These are phyloP conservation scores for Numida meleagris DNA, from an alignment of 2,113 vertebrate species.

Conservation along the genomic window DNA sequence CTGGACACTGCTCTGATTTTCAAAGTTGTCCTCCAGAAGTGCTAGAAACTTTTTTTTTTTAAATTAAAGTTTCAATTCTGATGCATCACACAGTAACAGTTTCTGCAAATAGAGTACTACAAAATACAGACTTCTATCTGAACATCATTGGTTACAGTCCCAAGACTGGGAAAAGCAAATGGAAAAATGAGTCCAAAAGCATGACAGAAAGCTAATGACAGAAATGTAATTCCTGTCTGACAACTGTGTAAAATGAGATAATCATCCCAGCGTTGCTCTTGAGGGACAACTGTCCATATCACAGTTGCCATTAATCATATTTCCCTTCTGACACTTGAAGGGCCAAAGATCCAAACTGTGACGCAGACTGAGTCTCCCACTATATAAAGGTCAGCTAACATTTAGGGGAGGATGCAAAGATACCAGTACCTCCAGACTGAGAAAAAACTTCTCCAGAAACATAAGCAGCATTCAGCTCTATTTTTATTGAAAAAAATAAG, in stretches of 20 bases:
- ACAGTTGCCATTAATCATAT: background rate
- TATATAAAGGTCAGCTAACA: background rate
- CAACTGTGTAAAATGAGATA: conserved; percentile 48
- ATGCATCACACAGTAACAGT: background rate
- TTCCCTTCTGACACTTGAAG: background rate
- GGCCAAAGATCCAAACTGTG: background rate
- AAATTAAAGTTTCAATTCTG: background rate
- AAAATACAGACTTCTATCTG: background rate
- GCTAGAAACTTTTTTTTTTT: background rate
- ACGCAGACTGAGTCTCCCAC: background rate
- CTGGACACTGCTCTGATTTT: background rate
- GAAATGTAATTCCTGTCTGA: background rate
- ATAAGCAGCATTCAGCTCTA: background rate
- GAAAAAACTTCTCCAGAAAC: background rate
- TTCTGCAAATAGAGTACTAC: background rate
- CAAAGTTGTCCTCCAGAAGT: background rate
- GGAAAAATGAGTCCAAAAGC: background rate
- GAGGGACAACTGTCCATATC: conserved; percentile 32
- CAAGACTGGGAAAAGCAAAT: background rate
- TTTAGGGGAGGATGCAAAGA: background rate
- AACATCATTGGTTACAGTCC: background rate
- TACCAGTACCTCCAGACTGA: background rate
- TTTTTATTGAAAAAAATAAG: background rate
- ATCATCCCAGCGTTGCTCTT: background rate
- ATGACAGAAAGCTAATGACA: background rate